Percentiles rank a stretch among this genome's conserved stretches.
These are phyloP conservation scores for Xanthorhoe designata DNA, from an alignment of 2,888 invertebrate species.

Conservation along the genomic window DNA sequence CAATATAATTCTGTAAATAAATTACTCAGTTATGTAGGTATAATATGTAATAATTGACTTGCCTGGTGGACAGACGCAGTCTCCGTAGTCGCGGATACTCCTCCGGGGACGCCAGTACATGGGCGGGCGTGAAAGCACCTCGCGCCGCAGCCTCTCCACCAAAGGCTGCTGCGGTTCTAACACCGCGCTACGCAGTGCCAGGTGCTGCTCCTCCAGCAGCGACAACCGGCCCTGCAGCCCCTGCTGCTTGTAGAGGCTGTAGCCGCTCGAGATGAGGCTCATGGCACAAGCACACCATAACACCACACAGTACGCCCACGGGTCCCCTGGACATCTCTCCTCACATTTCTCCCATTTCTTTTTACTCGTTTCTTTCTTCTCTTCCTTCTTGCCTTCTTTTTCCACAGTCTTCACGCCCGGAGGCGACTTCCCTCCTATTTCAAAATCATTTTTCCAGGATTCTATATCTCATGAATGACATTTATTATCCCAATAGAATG, in stretches of 20 bases:
- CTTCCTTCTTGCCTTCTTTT: too few species aligned
- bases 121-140: conserved; percentile 74
- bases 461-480: too few species aligned
- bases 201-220: conserved; percentile 84
- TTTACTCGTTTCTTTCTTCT: too few species aligned
- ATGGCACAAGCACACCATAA: conserved; percentile 88
- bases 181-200: conserved; percentile 80
- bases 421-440: conserved; percentile 74
- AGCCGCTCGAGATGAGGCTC: conserved; percentile 87
- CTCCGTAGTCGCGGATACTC: conserved; percentile 86
- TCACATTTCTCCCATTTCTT: conserved; percentile 73
- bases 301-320: conserved; percentile 80
- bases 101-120: conserved; percentile 71
- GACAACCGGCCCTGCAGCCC: conserved; percentile 81
- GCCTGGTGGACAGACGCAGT: conserved; percentile 92
- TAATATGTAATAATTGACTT: too few species aligned
- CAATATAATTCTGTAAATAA: too few species aligned
- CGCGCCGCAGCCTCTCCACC: conserved; percentile 83
- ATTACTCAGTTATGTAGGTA: too few species aligned
- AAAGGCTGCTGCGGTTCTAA: conserved; percentile 82
- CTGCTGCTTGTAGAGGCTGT: conserved; percentile 85
- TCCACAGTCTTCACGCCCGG: too few species aligned
- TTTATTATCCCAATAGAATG: too few species aligned
- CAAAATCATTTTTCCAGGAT: too few species aligned
- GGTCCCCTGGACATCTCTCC: conserved; percentile 71